Percentiles rank a stretch among this genome's conserved stretches.
These are phyloP conservation scores for Sericinus montela DNA, from an alignment of 2,888 invertebrate species.

Conservation along the genomic window DNA sequence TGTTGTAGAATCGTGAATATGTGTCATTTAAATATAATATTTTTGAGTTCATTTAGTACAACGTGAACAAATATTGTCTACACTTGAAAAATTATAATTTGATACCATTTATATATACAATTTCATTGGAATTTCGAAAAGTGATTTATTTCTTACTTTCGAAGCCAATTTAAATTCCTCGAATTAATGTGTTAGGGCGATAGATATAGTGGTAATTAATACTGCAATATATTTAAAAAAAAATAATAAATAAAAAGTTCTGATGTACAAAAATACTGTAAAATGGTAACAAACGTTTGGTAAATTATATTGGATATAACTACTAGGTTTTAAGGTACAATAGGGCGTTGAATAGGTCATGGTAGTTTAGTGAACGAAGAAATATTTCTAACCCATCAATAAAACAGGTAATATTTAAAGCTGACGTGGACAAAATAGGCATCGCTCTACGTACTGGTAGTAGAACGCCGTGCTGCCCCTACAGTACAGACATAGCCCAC, in stretches of 20 bases:
- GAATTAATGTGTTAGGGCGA: not conserved
- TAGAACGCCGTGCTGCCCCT: slow-evolving; percentile 32
- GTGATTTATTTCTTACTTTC: not conserved
- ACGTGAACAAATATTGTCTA: not conserved
- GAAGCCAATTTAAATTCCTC: slow-evolving; percentile 8
- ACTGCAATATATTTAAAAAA: slow-evolving; percentile 17
- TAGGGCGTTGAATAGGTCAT: not conserved
- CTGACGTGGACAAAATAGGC: slow-evolving; percentile 13
- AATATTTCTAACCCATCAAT: not conserved
- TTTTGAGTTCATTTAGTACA: too few species aligned
- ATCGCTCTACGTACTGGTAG: slow-evolving; percentile 35
- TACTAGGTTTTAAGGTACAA: not conserved
- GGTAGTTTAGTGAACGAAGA: not conserved
- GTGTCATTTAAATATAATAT: too few species aligned
- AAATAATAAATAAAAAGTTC: slow-evolving; percentile 20
- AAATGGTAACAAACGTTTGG: slow-evolving; percentile 32
- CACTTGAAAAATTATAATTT: not conserved
- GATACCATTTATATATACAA: not conserved
- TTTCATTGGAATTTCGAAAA: not conserved
- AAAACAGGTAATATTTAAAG: not conserved
- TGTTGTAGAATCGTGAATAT: too few species aligned
- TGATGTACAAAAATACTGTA: slow-evolving; percentile 32
- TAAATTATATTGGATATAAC: slow-evolving; percentile 18
- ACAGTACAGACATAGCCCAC: slow-evolving; percentile 45
- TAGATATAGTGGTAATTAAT: slow-evolving; percentile 18